Base-by-base conservation (phyloP, 2,888 invertebrate species). In the Diarsia dahlii region DNA sequence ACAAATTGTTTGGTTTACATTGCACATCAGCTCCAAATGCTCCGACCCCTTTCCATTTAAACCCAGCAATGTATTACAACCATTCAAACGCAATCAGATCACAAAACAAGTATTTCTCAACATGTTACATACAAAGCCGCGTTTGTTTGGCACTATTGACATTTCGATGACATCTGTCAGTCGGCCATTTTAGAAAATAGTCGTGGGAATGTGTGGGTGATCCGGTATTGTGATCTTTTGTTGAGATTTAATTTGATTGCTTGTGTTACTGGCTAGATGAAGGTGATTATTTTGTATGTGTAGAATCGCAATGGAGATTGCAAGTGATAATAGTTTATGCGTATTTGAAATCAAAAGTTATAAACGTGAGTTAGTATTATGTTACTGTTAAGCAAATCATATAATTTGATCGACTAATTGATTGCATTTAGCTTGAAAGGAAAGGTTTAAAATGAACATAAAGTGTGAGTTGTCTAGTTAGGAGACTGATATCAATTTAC, bases 111-210 rank as follows among this genome's bases (percentile, higher is more conserved):
- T 62, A 74, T 76, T 73, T 84, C 86, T 84, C 84, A 86, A 87
- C 79, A 80, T 65, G 74, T 81, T 83, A 84, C 78, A 71, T 75
- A 80, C 83, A 88, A 84, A 84, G 82, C 76, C 65, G 62, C 65
- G 60, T 84, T 88, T 87, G 87, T 89, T 82, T 87, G 84, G 58
- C 76, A 80, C 65, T 85, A 89, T 89, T 87, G 89, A 88, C 88
- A 84, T 84, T 84, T 80, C 46, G 85, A 88, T 89, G 89, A 88
- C 89, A 87, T 87, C 86, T 84, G 84, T 88, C 87, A 62, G 69
- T 70, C 73, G 62, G 81, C 70, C 76, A 78, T 80, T 60, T 76
- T 78, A 66, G 73, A 76, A 74, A 76, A 87, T 78, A 76, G 71
- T 74, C 85, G 86, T 87, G 87, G 82, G 87, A 86, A 85, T 76